These are phyloP conservation scores for Thunnus albacares DNA, from an alignment of 2,797 vertebrate species.

Conservation along the genomic window DNA sequence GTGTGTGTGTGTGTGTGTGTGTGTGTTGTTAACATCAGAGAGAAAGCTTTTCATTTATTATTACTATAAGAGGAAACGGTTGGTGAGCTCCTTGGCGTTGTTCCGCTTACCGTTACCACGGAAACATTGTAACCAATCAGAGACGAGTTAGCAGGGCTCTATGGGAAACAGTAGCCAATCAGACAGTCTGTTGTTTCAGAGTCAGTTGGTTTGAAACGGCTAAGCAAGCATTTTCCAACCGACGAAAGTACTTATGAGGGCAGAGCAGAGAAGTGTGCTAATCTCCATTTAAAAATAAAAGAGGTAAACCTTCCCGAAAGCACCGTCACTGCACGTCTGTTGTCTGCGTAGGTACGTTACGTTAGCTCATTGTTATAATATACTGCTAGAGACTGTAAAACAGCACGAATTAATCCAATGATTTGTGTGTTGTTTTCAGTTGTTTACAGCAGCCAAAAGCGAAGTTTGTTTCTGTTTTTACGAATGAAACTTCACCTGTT, in stretches of 20 bases:
- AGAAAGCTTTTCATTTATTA: not conserved
- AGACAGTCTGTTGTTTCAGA: conserved; percentile 60
- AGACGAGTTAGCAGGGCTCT: not conserved
- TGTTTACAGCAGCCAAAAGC: not conserved
- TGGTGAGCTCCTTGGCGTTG: conserved; percentile 3
- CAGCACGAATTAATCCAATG: not conserved
- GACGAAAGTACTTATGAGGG: conserved; percentile 23
- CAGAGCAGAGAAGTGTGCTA: not conserved
- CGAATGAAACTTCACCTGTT: not conserved
- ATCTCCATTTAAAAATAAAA: not conserved
- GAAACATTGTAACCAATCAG: conserved; percentile 78
- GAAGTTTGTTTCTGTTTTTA: not conserved
- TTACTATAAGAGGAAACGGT: not conserved
- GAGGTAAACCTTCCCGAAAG: conserved; percentile 22
- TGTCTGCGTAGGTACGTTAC: not conserved
- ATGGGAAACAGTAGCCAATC: conserved; percentile 70
- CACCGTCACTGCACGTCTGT: accelerated
- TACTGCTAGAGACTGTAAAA: not conserved
- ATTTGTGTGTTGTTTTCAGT: not conserved
- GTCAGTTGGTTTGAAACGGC: conserved; percentile 80
- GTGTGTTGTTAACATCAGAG: not conserved
- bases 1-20: too few relatives aligned
- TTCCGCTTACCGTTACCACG: conserved; percentile 73
- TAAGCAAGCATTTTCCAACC: conserved; percentile 67
- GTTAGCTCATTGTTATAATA: not conserved